Conservation (phyloP, 2,888 invertebrate genomes). For the Machimus rusticus region DNA sequence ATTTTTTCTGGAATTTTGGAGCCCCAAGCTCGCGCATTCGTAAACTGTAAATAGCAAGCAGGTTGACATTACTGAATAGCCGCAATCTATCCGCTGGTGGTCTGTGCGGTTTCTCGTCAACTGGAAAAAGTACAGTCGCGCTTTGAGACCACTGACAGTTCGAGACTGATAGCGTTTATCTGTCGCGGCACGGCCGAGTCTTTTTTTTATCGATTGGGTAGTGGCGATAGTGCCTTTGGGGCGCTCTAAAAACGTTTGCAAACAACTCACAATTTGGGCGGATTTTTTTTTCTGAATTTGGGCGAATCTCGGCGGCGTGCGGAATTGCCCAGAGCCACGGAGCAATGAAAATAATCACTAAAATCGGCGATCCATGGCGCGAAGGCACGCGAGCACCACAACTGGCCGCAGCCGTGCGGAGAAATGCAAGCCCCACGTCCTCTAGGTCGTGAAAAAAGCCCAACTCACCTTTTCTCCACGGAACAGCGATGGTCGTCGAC, state of each 20-base stretch:
- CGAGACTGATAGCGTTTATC: neutral
- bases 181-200: neutral
- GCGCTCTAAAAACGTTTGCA: neutral
- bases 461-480: conserved; percentile 38
- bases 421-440: conserved; percentile 15
- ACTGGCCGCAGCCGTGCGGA: neutral
- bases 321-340: neutral
- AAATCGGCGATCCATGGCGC: neutral
- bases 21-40: too few relatives aligned
- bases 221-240: neutral
- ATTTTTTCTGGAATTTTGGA: too few relatives aligned
- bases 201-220: neutral
- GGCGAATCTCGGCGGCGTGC: neutral
- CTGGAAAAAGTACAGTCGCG: neutral
- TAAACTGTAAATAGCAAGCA: neutral
- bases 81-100: neutral
- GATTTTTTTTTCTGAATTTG: neutral
- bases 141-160: neutral
- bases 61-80: neutral
- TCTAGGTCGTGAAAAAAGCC: neutral
- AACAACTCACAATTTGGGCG: neutral
- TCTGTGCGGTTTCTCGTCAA: neutral
- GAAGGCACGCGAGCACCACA: neutral
- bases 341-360: conserved; percentile 7
- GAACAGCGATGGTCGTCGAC: conserved; percentile 29